These are phyloP conservation scores for Anoura caudifer DNA, from an alignment of 2,113 vertebrate genomes.

Conservation along the genomic window DNA sequence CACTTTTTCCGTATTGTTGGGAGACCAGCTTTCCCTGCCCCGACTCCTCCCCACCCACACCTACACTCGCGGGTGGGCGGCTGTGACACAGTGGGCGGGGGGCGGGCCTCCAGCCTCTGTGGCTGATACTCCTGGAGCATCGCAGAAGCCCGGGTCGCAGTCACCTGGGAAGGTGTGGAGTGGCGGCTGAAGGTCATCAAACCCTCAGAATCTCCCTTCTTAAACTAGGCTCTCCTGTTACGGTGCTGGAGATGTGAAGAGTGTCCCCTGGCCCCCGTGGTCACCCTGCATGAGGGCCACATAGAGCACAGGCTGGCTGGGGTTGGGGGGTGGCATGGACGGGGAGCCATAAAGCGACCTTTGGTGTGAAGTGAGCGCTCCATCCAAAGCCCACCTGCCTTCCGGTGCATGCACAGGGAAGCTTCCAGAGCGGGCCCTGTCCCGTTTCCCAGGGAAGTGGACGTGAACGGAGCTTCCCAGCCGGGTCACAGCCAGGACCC, in stretches of 20 bases:
- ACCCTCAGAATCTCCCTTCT: background rate
- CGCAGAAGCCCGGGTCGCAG: background rate
- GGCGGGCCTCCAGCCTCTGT: background rate
- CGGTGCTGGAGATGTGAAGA: background rate
- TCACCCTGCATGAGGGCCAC: background rate
- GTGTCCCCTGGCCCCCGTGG: too few relatives aligned
- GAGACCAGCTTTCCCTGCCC: slow-evolving; percentile 24
- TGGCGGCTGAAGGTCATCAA: background rate
- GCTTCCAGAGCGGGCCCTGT: background rate
- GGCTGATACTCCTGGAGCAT: rapidly evolving
- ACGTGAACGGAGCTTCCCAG: rapidly evolving
- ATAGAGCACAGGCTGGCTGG: background rate
- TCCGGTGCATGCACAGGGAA: background rate
- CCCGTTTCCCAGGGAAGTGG: background rate
- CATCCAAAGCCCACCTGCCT: background rate
- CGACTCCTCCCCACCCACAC: background rate
- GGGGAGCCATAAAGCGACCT: background rate
- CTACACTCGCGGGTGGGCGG: background rate
- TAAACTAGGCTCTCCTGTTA: background rate
- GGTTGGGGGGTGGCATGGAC: rapidly evolving
- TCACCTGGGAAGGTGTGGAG: rapidly evolving
- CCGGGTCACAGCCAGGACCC: background rate
- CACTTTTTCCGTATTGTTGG: slow-evolving; percentile 62
- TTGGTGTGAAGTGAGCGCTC: background rate
- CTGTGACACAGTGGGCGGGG: background rate